Base-by-base conservation (phyloP, 2,797 vertebrate species). In the Sebastes baramenuke region DNA sequence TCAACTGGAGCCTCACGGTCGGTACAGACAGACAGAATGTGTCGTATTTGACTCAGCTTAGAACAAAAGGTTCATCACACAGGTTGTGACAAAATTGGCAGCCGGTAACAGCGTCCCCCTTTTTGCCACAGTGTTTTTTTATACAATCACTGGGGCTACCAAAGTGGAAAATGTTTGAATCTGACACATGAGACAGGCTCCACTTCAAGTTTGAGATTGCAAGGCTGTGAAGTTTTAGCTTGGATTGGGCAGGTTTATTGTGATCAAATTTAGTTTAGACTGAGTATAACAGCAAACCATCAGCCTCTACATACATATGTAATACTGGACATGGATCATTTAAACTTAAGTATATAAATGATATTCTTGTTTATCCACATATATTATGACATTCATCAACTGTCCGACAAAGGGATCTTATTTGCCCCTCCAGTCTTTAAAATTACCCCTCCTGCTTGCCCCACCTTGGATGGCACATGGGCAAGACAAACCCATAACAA, bases 1-100 rank as follows among this genome's bases (percentile, higher is more conserved):
- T 99, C 96, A 99, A 99, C 97, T 99, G 99, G 99, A 97, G 93
- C 92, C 95, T 99, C 67, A 98, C 97, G 89, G 99, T 99, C 93
- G 83, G 97, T 96, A 65, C 61, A 42, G 2, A 14, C 32, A 42
- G 16, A 46, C 8, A 1, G 6, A 10, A 56, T 29, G 36, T 29
- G 42, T 38, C 42, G 42, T 46, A 46, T 46, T 46, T 46, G 42
- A 46, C 6, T 46, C 42, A 46, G 6, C 0, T 46, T 46, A 16
- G 42, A 46, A 46, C 42, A 46, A 46, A 46, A 46, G 42, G 14
- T 46, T 46, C 6, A 0, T 46, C 14, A 46, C 42, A 46, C 14
- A 46, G 14, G 42, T 46, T 46, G 42, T 16, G 42, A 46, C 42
- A 46, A 46, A 46, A 16, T 46, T 46, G 14, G 42, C 14, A 16